Percentiles rank a stretch among this genome's conserved stretches.
Conservation (phyloP, 2,797 vertebrate species). For the Trichosurus vulpecula region DNA sequence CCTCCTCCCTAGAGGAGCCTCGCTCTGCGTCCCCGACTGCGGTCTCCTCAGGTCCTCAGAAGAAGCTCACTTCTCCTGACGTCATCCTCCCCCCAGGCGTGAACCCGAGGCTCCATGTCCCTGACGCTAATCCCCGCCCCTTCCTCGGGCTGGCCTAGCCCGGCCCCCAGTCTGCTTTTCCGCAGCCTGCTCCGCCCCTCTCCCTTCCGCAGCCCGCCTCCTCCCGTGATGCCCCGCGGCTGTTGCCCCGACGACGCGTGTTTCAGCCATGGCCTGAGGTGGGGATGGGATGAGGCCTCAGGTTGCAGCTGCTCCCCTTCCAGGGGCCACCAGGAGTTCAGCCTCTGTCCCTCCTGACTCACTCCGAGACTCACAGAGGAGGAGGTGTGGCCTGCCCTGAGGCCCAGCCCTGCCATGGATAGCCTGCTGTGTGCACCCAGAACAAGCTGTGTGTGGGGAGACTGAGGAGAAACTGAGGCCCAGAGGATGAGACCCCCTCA, state of each 20-base stretch:
- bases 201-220: rapidly evolving
- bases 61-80: too few species aligned
- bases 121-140: too few species aligned
- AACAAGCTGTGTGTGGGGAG: background rate
- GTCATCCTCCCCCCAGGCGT: background rate
- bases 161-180: rapidly evolving
- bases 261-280: rapidly evolving
- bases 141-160: too few species aligned
- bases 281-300: rapidly evolving
- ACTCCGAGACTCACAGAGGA: background rate
- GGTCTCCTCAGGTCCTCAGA: too few species aligned
- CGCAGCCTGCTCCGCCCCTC: too few species aligned
- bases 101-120: too few species aligned
- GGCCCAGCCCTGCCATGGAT: slow-evolving; percentile 69
- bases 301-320: background rate
- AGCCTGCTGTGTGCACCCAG: background rate
- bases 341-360: too few species aligned
- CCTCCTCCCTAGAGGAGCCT: too few species aligned
- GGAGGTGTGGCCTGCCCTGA: background rate
- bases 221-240: slow-evolving; percentile 20
- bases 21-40: rapidly evolving
- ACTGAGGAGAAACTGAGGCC: background rate
- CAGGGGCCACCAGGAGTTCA: slow-evolving; percentile 25
- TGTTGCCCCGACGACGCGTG: slow-evolving; percentile 66
- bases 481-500: rapidly evolving